These are phyloP conservation scores for Odontesthes bonariensis DNA, from an alignment of 2,113 vertebrate species.

Conservation along the genomic window DNA sequence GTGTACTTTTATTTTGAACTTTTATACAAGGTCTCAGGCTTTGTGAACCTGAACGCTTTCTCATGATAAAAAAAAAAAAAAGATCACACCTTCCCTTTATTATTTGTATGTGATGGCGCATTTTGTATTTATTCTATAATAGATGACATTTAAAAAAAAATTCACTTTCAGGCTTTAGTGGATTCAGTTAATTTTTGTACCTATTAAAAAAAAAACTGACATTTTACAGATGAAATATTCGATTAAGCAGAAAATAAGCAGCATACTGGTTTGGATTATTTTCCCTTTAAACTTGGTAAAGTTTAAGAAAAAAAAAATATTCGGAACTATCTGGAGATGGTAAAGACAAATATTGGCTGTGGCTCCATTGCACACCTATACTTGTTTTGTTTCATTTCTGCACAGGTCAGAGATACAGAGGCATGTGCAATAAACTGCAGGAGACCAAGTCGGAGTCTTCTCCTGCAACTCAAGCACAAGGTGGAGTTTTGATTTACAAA, in stretches of 20 bases:
- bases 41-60: too few relatives aligned
- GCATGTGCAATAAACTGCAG: slow-evolving; percentile 79
- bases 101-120: too few relatives aligned
- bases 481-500: slow-evolving; percentile 38
- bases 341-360: neutral
- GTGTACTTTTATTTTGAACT: too few relatives aligned
- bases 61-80: too few relatives aligned
- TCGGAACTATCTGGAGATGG: neutral
- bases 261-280: neutral
- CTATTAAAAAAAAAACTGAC: too few relatives aligned
- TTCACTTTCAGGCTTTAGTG: too few relatives aligned
- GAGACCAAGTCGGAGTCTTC: slow-evolving; percentile 48
- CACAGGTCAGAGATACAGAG: slow-evolving; percentile 70
- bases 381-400: neutral
- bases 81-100: too few relatives aligned
- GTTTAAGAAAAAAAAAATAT: neutral
- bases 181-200: too few relatives aligned
- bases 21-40: too few relatives aligned
- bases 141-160: too few relatives aligned
- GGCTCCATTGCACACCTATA: neutral
- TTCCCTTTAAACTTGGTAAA: neutral
- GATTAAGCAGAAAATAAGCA: neutral
- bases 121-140: too few relatives aligned
- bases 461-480: slow-evolving; percentile 39
- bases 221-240: too few relatives aligned